Evolutionary conservation across 2,113 vertebrate genomes (phyloP), one percentile per base, ranked within the genome.

Genomic region (Lepus europaeus): DNA sequence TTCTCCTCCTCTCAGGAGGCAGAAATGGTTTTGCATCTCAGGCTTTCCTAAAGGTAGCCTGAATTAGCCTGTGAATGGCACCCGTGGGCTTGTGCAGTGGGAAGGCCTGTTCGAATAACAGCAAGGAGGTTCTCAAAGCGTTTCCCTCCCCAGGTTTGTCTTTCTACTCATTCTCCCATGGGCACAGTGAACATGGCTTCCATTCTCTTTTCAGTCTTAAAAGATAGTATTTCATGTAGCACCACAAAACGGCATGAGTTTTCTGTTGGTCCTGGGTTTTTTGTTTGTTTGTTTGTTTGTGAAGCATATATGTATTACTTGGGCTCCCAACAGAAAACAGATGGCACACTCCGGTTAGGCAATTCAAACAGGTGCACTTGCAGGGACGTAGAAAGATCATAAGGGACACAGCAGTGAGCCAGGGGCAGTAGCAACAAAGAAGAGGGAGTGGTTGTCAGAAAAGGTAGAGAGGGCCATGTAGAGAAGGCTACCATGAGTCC

Each of bases 271-370:
- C 10, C 2, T 36, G 19, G 19, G 19, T 59, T 59, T 66, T 90
- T 63, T 73, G 64, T 70, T 87, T 66, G 95, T 70, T 87, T 66
- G 95, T 89, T 76, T 66, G 88, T 85, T 93, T 96, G 68, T 74
- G 39, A 93, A 66, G 77, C 78, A 59, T 68, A 33, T 22, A 22
- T 13, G 20, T 56, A 64, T 87, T 39, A n/a, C 61, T 78, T 86
- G 69, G 20, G 29, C 31, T 94, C 49, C 33, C 86, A 94, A 56
- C 51, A 95, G 49, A 87, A 83, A 56, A 92, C 70, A 94, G 76
- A 90, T 78, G 63, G 82, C 39, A 88, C 22, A 45, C 17, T 91
- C 90, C 49, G 31, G 76, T 66, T 45, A 89, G 68, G 13, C 31
- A 22, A 8, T 49, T 91, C 36, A 78, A 91, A 53, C 16, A 77